phyloP scores from a whole-genome alignment of 2,113 vertebrate species.

The Leucosticte australis region DNA sequence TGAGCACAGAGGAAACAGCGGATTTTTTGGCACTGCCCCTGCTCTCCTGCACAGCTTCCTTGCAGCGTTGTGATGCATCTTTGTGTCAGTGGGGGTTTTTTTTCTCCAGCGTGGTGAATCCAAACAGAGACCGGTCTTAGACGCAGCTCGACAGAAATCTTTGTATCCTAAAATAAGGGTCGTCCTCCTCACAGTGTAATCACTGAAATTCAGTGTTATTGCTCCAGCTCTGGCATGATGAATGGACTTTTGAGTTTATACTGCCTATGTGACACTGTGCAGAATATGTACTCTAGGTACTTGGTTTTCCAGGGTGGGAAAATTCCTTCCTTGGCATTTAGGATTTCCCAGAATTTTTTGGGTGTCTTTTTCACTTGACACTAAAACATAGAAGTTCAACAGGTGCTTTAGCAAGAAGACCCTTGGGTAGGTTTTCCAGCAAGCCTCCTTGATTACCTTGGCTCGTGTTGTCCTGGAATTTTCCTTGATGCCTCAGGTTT shows the following conservation, averaged over 20 bases:
- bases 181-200: background rate
- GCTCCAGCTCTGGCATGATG: rapidly evolving
- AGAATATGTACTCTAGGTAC: background rate
- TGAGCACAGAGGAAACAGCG: background rate
- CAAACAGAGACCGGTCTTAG: background rate
- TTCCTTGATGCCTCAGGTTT: background rate
- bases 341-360: background rate
- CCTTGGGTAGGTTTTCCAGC: background rate
- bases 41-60: background rate
- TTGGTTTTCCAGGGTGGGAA: background rate
- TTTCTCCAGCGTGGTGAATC: background rate
- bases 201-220: background rate
- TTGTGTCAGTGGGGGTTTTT: background rate
- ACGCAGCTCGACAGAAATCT: background rate
- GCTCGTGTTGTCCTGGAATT: background rate
- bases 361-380: background rate
- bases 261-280: background rate
- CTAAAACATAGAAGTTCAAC: background rate
- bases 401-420: background rate
- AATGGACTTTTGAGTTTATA: background rate
- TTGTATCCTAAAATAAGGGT: background rate
- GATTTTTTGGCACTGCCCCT: background rate
- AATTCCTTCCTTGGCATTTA: background rate
- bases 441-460: background rate
- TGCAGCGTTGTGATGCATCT: background rate